Evolutionary conservation across 2,797 vertebrate genomes (phyloP).

Genomic region (Schizopygopsis malacanthus): DNA sequence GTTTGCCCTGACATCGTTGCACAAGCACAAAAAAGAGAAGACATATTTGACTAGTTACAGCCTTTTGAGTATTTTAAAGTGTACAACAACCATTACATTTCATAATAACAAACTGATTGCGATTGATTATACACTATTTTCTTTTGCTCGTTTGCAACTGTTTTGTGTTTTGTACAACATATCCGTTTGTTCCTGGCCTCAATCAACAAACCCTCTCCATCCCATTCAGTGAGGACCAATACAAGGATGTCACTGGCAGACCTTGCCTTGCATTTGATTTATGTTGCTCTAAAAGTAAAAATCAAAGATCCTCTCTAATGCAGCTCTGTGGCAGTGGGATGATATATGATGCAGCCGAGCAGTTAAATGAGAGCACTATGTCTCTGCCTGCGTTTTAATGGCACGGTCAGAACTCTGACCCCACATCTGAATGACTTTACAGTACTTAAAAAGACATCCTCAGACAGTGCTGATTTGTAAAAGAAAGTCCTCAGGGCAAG

Average conservation of each 20-base stretch:
- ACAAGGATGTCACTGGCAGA: constrained; percentile 97
- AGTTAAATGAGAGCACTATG: constrained; percentile 97
- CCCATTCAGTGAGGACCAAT: constrained; percentile 97
- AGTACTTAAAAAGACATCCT: constrained; percentile 41
- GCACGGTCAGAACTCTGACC: constrained; percentile 92
- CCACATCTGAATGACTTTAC: constrained; percentile 63
- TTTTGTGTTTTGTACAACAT: constrained; percentile 13
- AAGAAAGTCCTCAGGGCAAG: constrained; percentile 27
- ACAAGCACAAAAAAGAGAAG: constrained; percentile 6
- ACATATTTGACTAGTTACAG: neutral
- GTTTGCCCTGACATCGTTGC: constrained; percentile 21
- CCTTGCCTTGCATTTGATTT: constrained; percentile 99
- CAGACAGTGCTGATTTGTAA: constrained; percentile 50
- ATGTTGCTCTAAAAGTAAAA: constrained; percentile 99
- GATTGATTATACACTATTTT: neutral
- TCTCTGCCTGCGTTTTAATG: constrained; percentile 99
- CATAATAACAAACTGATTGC: too few species aligned
- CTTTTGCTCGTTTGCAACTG: constrained; percentile 8
- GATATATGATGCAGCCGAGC: constrained; percentile 99
- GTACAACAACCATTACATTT: neutral
- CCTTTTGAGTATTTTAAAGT: neutral
- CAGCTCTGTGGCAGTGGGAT: constrained; percentile 99
- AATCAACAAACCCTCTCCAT: constrained; percentile 70
- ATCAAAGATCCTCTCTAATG: constrained; percentile 99
- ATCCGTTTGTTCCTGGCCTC: constrained; percentile 39